Evolutionary conservation across 2,888 invertebrate species (phyloP).

Genomic region (Camptogramma bilineatum): DNA sequence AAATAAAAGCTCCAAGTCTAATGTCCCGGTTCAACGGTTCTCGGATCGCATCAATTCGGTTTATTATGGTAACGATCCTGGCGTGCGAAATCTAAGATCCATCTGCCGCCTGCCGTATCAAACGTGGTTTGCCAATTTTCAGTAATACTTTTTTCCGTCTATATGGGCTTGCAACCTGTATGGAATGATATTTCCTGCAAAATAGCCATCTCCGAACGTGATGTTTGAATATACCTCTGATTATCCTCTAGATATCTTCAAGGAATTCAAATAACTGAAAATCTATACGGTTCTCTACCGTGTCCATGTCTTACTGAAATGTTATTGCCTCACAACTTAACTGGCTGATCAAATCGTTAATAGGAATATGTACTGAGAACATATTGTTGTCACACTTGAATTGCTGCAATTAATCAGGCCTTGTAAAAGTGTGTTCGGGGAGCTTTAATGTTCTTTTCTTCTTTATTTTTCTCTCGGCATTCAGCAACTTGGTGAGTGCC

Average conservation of each 20-base stretch:
- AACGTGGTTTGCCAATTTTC: slow-evolving; percentile 28
- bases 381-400: background rate
- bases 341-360: too few species aligned
- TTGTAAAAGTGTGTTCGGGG: background rate
- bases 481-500: background rate
- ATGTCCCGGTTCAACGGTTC: slow-evolving; percentile 36
- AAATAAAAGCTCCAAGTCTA: slow-evolving; percentile 26
- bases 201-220: background rate
- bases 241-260: too few species aligned
- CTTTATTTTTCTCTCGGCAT: background rate
- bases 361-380: too few species aligned
- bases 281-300: background rate
- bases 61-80: slow-evolving; percentile 50
- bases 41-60: slow-evolving; percentile 45
- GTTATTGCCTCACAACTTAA: background rate
- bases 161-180: background rate
- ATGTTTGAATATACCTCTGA: too few species aligned
- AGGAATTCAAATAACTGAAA: too few species aligned
- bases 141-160: slow-evolving; percentile 8
- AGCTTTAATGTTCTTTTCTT: background rate
- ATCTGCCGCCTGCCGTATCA: slow-evolving; percentile 50
- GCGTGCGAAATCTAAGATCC: slow-evolving; percentile 57
- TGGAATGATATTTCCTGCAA: background rate
- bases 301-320: background rate
- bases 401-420: background rate